phyloP scores from a whole-genome alignment of 2,113 vertebrate genomes.

The Microtus pennsylvanicus region DNA sequence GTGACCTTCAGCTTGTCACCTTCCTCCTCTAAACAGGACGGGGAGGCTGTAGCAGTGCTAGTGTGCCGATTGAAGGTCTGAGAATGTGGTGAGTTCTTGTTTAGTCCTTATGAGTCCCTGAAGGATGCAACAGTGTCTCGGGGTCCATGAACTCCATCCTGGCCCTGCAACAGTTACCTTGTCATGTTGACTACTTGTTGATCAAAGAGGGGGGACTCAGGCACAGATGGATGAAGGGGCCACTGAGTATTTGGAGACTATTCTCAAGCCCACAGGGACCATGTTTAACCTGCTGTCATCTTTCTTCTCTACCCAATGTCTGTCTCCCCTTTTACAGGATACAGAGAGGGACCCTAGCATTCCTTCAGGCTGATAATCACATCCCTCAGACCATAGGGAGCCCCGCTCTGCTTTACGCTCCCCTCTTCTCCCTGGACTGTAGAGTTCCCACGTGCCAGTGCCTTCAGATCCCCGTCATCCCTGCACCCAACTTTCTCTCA shows the following conservation, averaged over 20 bases:
- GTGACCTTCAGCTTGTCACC: not conserved
- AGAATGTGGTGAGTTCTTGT: not conserved
- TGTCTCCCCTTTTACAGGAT: not conserved
- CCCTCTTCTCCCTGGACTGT: not conserved
- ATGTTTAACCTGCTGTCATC: not conserved
- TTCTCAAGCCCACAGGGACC: too few relatives aligned
- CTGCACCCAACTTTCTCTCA: not conserved
- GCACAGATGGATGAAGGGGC: not conserved
- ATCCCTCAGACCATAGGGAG: not conserved
- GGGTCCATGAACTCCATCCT: not conserved
- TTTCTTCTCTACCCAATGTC: not conserved
- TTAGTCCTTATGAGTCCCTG: not conserved
- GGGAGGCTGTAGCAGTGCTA: not conserved
- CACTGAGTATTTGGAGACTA: not conserved
- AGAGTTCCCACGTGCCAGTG: not conserved
- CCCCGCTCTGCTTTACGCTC: too few relatives aligned
- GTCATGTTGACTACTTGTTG: not conserved
- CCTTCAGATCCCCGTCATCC: not conserved
- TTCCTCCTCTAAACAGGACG: not conserved
- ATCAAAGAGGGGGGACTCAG: not conserved
- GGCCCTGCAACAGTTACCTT: not conserved
- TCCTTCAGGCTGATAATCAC: not conserved
- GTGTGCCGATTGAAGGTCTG: not conserved
- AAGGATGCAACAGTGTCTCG: not conserved
- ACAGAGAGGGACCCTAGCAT: not conserved